phyloP scores from a whole-genome alignment of 2,888 invertebrate species.

The Drosophila engyochracea region DNA sequence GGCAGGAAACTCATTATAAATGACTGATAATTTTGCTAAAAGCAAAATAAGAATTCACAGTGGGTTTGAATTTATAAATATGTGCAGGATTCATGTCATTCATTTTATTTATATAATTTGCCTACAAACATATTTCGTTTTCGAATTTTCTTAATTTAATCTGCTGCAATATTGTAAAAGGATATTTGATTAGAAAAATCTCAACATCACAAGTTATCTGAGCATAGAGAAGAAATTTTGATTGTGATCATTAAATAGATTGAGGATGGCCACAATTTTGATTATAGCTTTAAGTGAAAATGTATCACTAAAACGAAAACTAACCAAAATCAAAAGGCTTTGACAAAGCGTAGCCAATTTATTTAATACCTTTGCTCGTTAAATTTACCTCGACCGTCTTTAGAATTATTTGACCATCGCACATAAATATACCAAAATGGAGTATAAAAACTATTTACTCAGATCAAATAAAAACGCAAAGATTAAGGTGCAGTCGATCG shows the following conservation, averaged over 20 bases:
- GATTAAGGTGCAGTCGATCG: conserved; percentile 19
- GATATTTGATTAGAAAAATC: neutral
- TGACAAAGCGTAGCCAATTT: conserved; percentile 1
- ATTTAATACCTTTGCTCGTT: conserved; percentile 19
- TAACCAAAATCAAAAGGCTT: neutral
- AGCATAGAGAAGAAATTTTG: neutral
- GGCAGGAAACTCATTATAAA: neutral
- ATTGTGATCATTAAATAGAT: neutral
- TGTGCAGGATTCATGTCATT: neutral
- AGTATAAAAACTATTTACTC: conserved; percentile 50
- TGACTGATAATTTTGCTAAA: neutral
- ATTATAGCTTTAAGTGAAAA: neutral
- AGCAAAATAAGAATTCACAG: neutral
- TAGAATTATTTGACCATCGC: conserved; percentile 44
- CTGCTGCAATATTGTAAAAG: neutral
- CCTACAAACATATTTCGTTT: neutral
- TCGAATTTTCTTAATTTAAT: neutral
- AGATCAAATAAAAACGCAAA: conserved; percentile 29
- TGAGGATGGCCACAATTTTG: neutral
- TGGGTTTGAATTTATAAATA: neutral
- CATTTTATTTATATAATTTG: neutral
- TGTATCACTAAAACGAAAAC: neutral
- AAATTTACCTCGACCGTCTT: conserved; percentile 40
- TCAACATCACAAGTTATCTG: neutral
- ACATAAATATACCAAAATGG: conserved; percentile 44